These are phyloP conservation scores for Dasypogon diadema DNA, from an alignment of 2,888 invertebrate species.

Conservation along the genomic window DNA sequence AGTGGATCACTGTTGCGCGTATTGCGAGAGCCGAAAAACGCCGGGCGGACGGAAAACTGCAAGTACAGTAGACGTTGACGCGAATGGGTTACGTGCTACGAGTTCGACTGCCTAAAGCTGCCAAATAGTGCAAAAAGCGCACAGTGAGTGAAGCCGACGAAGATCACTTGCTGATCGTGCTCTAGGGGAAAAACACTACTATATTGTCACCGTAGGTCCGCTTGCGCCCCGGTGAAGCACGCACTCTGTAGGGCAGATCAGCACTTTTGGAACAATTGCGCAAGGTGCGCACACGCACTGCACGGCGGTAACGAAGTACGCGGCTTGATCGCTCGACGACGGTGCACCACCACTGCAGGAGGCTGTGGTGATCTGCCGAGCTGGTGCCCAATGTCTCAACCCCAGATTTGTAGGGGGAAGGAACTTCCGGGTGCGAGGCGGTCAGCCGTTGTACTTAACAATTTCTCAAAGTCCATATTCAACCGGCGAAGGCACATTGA, in stretches of 20 bases:
- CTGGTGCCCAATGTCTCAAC: background rate
- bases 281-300: conserved; percentile 4
- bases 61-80: background rate
- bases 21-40: background rate
- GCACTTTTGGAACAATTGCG: conserved; percentile 8
- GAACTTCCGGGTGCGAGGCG: conserved; percentile 14
- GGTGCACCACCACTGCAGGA: background rate
- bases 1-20: background rate
- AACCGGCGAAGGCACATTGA: background rate
- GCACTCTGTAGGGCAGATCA: conserved; percentile 3
- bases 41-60: background rate
- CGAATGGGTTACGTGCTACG: background rate
- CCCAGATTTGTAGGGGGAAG: background rate
- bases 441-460: background rate
- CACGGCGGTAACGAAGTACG: background rate
- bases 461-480: background rate
- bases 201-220: conserved; percentile 2
- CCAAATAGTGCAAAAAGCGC: background rate
- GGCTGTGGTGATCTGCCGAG: background rate
- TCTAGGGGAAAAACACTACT: background rate
- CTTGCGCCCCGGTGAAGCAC: background rate
- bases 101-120: background rate
- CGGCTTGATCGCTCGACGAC: background rate
- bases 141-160: background rate
- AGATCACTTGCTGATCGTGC: background rate